phyloP scores from a whole-genome alignment of 1,140 invertebrate genomes.

The Coelopa frigida region DNA sequence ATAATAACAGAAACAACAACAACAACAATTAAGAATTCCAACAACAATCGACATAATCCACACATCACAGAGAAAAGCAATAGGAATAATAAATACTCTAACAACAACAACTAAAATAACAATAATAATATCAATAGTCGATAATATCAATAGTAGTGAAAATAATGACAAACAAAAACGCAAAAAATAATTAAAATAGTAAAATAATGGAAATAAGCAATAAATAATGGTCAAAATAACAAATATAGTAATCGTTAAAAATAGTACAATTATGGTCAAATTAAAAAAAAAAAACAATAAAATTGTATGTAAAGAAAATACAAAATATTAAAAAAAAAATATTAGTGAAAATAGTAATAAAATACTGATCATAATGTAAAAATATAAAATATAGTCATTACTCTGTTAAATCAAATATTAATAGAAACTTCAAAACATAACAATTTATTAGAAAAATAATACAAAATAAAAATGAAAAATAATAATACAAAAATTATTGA shows the following conservation, averaged over 20 bases:
- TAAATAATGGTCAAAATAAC: neutral
- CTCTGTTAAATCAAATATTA: no score
- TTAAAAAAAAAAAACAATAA: neutral
- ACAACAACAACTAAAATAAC: conserved; percentile 33
- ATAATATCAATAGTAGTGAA: no score
- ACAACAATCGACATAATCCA: no score
- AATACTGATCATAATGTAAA: no score
- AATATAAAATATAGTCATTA: no score
- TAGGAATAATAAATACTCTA: conserved; percentile 42
- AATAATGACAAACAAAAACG: neutral
- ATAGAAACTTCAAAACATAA: no score
- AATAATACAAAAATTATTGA: neutral
- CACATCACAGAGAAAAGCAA: conserved; percentile 29
- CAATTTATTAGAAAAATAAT: no score
- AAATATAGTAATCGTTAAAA: neutral
- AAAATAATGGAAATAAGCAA: neutral
- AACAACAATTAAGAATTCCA: conserved; percentile 39
- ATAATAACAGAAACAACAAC: conserved; percentile 42
- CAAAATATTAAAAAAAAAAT: no score
- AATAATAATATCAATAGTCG: no score
- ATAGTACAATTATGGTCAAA: no score
- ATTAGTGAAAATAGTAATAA: no score
- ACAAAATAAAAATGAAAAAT: neutral
- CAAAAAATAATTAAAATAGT: conserved; percentile 1
- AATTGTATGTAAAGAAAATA: conserved; percentile 1